A percentile compares a stretch with the other conserved stretches of the same genome.
Evolutionary conservation across 2,797 vertebrate genomes (phyloP).

Genomic region (Manis javanica): DNA sequence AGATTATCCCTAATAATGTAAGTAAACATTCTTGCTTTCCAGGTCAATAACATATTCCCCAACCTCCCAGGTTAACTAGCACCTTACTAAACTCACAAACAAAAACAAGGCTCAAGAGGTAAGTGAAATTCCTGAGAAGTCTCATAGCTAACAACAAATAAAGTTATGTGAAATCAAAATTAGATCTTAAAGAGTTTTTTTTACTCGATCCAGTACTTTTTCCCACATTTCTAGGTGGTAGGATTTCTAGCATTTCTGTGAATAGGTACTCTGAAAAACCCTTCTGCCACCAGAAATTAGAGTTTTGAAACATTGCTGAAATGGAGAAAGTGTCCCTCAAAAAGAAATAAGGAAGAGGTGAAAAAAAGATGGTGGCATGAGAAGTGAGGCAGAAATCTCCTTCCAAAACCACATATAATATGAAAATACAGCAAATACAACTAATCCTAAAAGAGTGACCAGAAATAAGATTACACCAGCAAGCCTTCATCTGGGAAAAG

Average conservation of each 20-base stretch:
- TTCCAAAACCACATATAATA: too few relatives aligned
- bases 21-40: not conserved
- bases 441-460: too few relatives aligned
- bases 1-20: not conserved
- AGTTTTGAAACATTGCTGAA: not conserved
- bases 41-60: not conserved
- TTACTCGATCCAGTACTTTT: not conserved
- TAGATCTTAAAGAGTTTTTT: not conserved
- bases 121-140: conserved; percentile 10
- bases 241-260: not conserved
- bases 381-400: too few relatives aligned
- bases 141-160: not conserved
- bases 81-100: not conserved
- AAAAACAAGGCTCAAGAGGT: not conserved
- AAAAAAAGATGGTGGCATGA: too few relatives aligned
- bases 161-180: not conserved
- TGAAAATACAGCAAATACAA: too few relatives aligned
- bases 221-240: not conserved
- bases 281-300: not conserved
- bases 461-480: too few relatives aligned
- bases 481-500: too few relatives aligned
- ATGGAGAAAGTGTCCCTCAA: not conserved
- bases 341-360: not conserved
- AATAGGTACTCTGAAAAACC: not conserved
- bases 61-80: not conserved